Evolutionary conservation across 2,113 vertebrate genomes (phyloP).

Genomic region (Oceanodroma tethys): DNA sequence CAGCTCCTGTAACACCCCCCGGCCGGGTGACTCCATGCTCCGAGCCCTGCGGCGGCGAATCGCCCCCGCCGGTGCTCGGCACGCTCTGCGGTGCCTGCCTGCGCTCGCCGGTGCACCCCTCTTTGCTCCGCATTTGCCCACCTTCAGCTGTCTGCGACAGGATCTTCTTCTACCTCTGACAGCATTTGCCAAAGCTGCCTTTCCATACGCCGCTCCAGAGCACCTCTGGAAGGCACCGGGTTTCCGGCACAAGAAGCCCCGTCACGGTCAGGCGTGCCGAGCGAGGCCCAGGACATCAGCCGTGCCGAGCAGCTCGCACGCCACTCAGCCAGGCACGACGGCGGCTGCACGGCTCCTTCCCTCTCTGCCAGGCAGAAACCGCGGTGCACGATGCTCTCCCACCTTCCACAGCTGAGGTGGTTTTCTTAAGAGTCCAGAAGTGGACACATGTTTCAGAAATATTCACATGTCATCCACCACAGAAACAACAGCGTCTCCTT

Average conservation of each 20-base stretch:
- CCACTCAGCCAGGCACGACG: rapidly evolving
- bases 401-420: too few species aligned
- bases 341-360: background rate
- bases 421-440: background rate
- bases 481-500: background rate
- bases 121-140: background rate
- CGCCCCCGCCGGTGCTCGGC: rapidly evolving
- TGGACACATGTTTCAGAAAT: background rate
- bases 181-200: background rate
- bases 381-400: rapidly evolving
- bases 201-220: background rate
- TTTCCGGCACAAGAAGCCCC: rapidly evolving
- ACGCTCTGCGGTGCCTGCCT: too few species aligned
- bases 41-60: rapidly evolving
- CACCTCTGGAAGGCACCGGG: background rate
- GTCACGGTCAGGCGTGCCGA: rapidly evolving
- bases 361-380: background rate
- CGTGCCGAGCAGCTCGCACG: rapidly evolving
- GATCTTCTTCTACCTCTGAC: background rate
- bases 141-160: background rate
- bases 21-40: rapidly evolving
- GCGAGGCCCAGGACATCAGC: background rate
- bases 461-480: background rate
- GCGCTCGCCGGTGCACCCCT: rapidly evolving
- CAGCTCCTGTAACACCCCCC: background rate